phyloP scores from a whole-genome alignment of 2,888 invertebrate species.

The Gastrophysa polygoni region DNA sequence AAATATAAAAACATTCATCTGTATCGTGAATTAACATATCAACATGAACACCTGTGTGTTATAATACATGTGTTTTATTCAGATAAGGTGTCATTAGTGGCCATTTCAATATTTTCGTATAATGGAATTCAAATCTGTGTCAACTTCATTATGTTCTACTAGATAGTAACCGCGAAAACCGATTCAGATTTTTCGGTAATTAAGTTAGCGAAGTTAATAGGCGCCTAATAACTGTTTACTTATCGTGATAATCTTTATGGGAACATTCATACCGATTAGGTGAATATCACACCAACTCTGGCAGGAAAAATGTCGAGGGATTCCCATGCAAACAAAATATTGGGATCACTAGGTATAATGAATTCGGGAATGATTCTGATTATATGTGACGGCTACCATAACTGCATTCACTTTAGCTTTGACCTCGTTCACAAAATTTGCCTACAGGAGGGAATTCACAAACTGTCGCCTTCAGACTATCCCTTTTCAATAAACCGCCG shows the following conservation, averaged over 20 bases:
- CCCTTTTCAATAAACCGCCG: conserved; percentile 7
- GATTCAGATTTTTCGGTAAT: not conserved
- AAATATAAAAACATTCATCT: not conserved
- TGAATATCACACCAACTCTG: too few relatives aligned
- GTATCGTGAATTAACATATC: conserved; percentile 36
- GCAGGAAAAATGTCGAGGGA: too few relatives aligned
- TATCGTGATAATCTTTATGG: too few relatives aligned
- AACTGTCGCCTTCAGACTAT: not conserved
- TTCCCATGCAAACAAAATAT: too few relatives aligned
- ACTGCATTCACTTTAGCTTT: not conserved
- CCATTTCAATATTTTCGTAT: conserved; percentile 7
- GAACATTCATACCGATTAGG: too few relatives aligned
- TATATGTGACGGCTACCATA: too few relatives aligned
- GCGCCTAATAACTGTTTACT: too few relatives aligned
- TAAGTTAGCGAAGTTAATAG: too few relatives aligned
- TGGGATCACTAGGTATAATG: too few relatives aligned
- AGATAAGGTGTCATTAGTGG: conserved; percentile 30
- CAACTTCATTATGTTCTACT: conserved; percentile 18
- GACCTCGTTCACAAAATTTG: not conserved
- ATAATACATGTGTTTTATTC: conserved; percentile 37
- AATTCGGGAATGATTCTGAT: too few relatives aligned
- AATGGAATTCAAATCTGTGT: conserved; percentile 25
- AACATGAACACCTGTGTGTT: conserved; percentile 42
- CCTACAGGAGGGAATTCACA: not conserved
- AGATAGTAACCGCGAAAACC: not conserved